phyloP scores from a whole-genome alignment of 2,888 invertebrate species.

The Elegia similella region DNA sequence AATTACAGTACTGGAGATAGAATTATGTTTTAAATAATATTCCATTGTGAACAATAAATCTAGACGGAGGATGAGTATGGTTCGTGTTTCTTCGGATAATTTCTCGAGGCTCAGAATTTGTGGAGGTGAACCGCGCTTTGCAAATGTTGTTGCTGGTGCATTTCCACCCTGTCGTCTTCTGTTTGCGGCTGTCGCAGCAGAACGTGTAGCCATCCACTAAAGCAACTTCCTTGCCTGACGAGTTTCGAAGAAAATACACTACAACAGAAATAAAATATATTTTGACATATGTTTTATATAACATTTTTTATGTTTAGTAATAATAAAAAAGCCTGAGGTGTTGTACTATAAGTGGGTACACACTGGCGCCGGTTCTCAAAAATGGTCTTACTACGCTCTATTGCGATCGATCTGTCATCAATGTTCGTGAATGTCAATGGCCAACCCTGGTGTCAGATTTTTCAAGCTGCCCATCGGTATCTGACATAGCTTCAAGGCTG shows the following conservation, averaged over 20 bases:
- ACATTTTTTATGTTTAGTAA: neutral
- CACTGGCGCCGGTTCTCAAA: no score
- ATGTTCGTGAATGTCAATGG: no score
- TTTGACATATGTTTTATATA: neutral
- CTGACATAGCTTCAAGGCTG: no score
- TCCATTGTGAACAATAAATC: neutral
- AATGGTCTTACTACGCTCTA: no score
- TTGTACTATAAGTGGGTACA: no score
- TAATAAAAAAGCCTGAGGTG: no score
- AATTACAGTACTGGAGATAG: no score
- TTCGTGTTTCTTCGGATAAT: neutral
- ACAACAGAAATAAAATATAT: constrained; percentile 18
- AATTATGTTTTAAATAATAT: neutral
- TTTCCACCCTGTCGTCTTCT: constrained; percentile 22
- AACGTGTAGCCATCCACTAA: constrained; percentile 35
- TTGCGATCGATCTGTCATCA: no score
- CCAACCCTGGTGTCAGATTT: no score
- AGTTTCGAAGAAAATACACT: constrained; percentile 29
- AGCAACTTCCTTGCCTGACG: constrained; percentile 29
- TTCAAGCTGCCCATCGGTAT: no score
- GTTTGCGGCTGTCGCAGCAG: constrained; percentile 19
- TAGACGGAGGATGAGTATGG: neutral
- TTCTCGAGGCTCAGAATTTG: neutral
- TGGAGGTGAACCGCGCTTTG: constrained; percentile 59
- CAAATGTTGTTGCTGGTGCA: constrained; percentile 37